Conservation (phyloP, 2,888 invertebrate genomes). For the Hydrotaea cyrtoneurina region DNA sequence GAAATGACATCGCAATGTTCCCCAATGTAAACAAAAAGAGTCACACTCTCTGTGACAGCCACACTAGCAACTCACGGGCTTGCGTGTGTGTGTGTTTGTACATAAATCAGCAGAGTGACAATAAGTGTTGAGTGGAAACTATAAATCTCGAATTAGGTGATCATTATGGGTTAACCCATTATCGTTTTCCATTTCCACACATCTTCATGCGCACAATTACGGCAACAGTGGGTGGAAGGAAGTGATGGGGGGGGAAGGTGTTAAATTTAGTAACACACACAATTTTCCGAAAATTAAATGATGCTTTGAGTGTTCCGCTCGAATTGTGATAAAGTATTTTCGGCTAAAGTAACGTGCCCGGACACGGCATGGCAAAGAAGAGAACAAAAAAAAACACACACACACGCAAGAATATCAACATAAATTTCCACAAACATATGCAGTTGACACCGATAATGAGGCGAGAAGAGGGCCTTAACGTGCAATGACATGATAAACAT, state of each 20-base stretch:
- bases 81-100: not conserved
- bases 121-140: constrained; percentile 44
- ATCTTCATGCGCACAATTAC: not conserved
- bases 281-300: constrained; percentile 50
- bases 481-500: constrained; percentile 56
- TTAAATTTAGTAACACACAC: constrained; percentile 49
- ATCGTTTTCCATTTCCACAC: constrained; percentile 44
- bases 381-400: no score
- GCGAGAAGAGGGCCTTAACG: constrained; percentile 5
- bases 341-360: not conserved
- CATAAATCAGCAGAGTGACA: constrained; percentile 64
- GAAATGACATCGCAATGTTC: constrained; percentile 17
- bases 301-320: constrained; percentile 56
- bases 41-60: not conserved
- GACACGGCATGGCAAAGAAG: no score
- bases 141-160: constrained; percentile 35
- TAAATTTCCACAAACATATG: constrained; percentile 43
- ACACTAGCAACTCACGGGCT: not conserved
- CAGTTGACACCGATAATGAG: constrained; percentile 48
- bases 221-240: not conserved
- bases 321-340: constrained; percentile 48
- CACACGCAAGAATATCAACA: constrained; percentile 16
- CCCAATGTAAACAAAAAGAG: constrained; percentile 47
- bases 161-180: constrained; percentile 66
- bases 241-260: constrained; percentile 22